Conservation (phyloP, 2,797 vertebrate genomes). For the Bufotes viridis region DNA sequence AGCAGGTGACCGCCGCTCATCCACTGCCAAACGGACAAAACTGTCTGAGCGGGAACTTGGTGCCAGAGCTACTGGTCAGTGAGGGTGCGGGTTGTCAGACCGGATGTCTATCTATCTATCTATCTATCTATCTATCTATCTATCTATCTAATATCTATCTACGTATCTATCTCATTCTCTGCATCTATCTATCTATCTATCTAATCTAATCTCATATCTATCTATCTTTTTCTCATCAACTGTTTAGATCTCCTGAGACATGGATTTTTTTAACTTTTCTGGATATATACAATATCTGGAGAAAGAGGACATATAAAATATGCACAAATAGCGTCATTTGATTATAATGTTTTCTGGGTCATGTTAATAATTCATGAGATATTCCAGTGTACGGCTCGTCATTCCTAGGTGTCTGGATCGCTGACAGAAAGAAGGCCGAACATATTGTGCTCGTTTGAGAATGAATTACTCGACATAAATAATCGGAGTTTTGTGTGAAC, state of each 20-base stretch:
- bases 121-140: neutral
- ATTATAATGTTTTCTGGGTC: conserved; percentile 70
- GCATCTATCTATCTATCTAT: conserved; percentile 2
- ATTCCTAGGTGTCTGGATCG: conserved; percentile 67
- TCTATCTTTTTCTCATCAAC: neutral
- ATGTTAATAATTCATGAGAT: conserved; percentile 73
- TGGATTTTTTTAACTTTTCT: neutral
- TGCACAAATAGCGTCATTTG: conserved; percentile 68
- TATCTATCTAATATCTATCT: neutral
- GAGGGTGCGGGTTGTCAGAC: no score
- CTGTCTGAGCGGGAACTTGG: no score
- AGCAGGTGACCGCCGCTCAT: no score
- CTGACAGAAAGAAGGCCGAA: conserved; percentile 60
- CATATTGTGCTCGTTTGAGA: conserved; percentile 32
- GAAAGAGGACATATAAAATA: conserved; percentile 65
- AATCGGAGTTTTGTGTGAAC: conserved; percentile 22
- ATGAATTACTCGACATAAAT: conserved; percentile 29
- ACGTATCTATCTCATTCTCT: neutral
- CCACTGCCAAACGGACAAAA: no score
- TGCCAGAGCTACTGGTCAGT: no score
- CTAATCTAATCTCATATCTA: neutral
- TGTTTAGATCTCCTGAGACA: conserved; percentile 15
- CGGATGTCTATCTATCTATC: neutral
- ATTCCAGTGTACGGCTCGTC: conserved; percentile 67
- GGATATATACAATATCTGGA: neutral